Evolutionary conservation across 2,113 vertebrate genomes (phyloP), one percentile per base, ranked within the genome.

Genomic region (Gavialis gangeticus): DNA sequence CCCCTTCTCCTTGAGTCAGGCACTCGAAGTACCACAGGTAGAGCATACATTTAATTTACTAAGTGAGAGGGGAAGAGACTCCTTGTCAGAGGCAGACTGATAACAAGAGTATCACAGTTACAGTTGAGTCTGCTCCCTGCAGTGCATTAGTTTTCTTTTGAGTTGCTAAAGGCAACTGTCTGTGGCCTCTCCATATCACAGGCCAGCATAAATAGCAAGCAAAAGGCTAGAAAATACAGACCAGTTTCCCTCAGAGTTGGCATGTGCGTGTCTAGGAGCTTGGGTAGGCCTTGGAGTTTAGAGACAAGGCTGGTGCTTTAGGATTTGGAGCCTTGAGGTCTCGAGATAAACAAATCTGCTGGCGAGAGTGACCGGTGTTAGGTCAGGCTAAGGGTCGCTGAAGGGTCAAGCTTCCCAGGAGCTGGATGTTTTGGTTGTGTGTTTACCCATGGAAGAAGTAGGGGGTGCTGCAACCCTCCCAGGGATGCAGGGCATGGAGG

Each of bases 391-490:
- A 97, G 98, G 99, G 99, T 99, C 99, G 98, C 96, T 92, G 78
- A 93, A 96, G 98, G 99, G 99, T 99, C 99, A 99, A 96, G 97
- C 98, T 86, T 97, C 99, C 98, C 98, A 75, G 91, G 96, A 97
- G 97, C 97, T 96, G 87, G 97, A 96, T 97, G 91, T 95, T 97
- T 97, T 90, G 96, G 95, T 97, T 97, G 95, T 97, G 96, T 98
- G 97, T 99, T 98, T 98, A 98, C 98, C 96, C 98, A 95, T 96
- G 91, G 57, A 82, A 97, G 97, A 97, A 28, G 77, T 87, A 85
- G 5, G 56, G 88, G 95, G 79, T 7, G 1, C 87, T 73, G 86
- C 77, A 80, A 81, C 37, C 28, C 79, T 91, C 22, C 0, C 13
- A 0, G 46, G 46, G 37, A 82, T 67, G 78, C 56, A 27, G 56